A percentile compares a stretch with the other conserved stretches of the same genome.
Conservation (phyloP, 2,797 vertebrate genomes). For the Chelonia mydas region DNA sequence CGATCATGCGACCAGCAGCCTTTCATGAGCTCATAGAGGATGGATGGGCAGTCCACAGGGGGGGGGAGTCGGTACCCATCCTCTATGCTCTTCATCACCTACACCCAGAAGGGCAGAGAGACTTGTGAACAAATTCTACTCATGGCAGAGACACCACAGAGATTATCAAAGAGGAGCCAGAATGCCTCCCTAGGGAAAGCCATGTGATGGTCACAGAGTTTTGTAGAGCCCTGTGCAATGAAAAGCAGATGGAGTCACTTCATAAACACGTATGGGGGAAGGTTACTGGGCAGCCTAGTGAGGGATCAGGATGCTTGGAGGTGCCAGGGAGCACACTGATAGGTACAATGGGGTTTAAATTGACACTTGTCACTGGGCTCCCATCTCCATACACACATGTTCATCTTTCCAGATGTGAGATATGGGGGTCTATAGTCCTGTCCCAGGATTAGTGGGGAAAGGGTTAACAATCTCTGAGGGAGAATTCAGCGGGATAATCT, state of each 20-base stretch:
- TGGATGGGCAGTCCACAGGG: slow-evolving; percentile 91
- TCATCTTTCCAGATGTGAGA: background rate
- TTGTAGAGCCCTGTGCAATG: background rate
- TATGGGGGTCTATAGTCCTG: background rate
- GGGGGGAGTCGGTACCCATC: slow-evolving; percentile 95
- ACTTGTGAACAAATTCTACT: background rate
- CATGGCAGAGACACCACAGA: background rate
- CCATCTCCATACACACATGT: background rate
- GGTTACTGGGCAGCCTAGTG: background rate
- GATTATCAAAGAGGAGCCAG: background rate
- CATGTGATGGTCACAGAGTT: background rate
- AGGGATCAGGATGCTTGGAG: background rate
- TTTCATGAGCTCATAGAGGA: slow-evolving; percentile 96
- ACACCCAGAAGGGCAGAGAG: background rate
- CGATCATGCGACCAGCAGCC: slow-evolving; percentile 93
- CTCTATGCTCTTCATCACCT: slow-evolving; percentile 97
- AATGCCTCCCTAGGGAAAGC: background rate
- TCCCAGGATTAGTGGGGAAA: background rate
- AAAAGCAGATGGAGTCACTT: background rate
- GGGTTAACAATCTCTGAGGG: background rate
- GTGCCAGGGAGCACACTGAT: background rate
- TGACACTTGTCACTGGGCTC: background rate
- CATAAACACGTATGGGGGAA: background rate
- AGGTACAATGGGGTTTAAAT: background rate
- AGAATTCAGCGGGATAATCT: background rate